Percentiles rank a stretch among this genome's conserved stretches.
These are phyloP conservation scores for Caenorhabditis auriculariae DNA, from an alignment of 2,888 invertebrate species.

Conservation along the genomic window DNA sequence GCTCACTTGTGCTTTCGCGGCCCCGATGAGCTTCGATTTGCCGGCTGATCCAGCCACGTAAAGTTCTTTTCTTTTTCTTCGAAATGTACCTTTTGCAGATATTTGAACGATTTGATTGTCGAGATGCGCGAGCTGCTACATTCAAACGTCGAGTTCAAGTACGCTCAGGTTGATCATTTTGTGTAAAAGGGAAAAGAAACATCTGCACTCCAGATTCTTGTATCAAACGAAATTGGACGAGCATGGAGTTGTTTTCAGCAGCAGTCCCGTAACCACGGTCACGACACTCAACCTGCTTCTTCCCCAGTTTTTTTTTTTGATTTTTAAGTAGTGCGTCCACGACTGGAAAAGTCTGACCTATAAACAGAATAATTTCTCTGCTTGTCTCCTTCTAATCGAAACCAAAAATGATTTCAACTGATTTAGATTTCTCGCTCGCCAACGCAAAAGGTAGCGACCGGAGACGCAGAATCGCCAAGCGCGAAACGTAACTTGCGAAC, in stretches of 20 bases:
- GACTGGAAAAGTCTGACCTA: too few species aligned
- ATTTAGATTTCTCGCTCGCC: too few species aligned
- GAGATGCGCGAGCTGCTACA: slow-evolving; percentile 23
- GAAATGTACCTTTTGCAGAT: slow-evolving; percentile 4
- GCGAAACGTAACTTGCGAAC: not conserved
- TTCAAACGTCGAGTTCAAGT: slow-evolving; percentile 6
- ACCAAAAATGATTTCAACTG: too few species aligned
- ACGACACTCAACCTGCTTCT: not conserved
- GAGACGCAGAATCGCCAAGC: not conserved
- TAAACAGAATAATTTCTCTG: too few species aligned
- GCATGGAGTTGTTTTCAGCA: slow-evolving; percentile 10
- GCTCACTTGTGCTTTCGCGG: too few species aligned
- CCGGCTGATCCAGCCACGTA: too few species aligned
- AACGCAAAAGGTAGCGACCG: not conserved
- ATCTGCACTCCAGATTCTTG: slow-evolving; percentile 1
- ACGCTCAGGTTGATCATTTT: slow-evolving; percentile 3
- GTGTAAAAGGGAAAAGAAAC: not conserved
- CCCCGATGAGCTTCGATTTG: too few species aligned
- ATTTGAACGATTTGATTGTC: slow-evolving; percentile 26
- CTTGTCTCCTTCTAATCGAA: too few species aligned
- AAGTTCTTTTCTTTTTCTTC: too few species aligned
- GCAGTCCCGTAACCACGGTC: not conserved
- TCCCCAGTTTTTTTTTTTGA: too few species aligned
- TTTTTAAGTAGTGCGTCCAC: too few species aligned
- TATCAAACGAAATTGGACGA: slow-evolving; percentile 16